Evolutionary conservation across 1,140 invertebrate genomes (phyloP).

Genomic region (Drosophila auraria): DNA sequence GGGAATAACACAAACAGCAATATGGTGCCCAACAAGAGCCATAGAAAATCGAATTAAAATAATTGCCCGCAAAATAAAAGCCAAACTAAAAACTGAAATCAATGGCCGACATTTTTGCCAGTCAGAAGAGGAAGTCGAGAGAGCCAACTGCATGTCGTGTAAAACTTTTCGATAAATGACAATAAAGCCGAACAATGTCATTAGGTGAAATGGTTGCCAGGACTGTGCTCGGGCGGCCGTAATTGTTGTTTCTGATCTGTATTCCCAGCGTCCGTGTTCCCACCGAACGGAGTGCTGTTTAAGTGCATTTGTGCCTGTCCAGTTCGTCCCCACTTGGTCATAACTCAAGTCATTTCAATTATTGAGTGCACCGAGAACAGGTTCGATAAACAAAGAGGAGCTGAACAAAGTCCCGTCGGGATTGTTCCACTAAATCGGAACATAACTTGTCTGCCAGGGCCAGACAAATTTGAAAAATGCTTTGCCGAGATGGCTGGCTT

Average conservation of each 20-base stretch:
- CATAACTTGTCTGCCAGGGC: constrained; percentile 39
- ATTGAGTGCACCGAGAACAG: constrained; percentile 55
- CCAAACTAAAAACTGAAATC: constrained; percentile 44
- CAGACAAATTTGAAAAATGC: constrained; percentile 39
- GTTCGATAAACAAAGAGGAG: constrained; percentile 25
- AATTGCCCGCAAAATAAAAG: constrained; percentile 33
- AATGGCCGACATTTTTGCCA: constrained; percentile 53
- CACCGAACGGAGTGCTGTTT: constrained; percentile 29
- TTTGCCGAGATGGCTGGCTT: background rate
- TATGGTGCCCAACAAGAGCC: constrained; percentile 19
- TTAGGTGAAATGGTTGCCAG: constrained; percentile 68
- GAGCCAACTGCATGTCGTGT: constrained; percentile 49
- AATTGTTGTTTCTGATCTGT: constrained; percentile 58
- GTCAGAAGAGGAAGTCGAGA: background rate
- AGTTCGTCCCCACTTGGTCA: constrained; percentile 20
- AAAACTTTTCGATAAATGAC: constrained; percentile 78
- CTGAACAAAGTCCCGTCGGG: constrained; percentile 12
- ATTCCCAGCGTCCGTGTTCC: constrained; percentile 27
- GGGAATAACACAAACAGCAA: constrained; percentile 15
- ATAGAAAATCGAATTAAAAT: constrained; percentile 68
- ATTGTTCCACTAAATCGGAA: constrained; percentile 23
- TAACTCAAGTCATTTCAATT: constrained; percentile 74
- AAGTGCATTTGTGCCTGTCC: constrained; percentile 58
- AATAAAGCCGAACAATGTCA: constrained; percentile 77
- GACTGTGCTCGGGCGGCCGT: constrained; percentile 33